Percentiles rank a stretch among this genome's conserved stretches.
Evolutionary conservation across 2,797 vertebrate species (phyloP).

Genomic region (Bovichtus diacanthus): DNA sequence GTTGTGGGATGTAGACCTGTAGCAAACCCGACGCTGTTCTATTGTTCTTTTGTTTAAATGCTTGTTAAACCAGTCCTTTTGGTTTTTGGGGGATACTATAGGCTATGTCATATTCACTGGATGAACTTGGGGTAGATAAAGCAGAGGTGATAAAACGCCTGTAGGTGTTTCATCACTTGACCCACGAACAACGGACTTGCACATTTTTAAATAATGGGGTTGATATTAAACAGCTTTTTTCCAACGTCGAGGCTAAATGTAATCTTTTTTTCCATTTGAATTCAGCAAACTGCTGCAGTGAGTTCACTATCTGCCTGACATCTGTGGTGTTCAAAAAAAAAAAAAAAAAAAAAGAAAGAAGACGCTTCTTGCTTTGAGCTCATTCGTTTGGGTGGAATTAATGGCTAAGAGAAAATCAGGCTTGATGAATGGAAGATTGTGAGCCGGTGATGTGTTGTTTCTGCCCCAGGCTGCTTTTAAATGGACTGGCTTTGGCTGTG

Average conservation of each 20-base stretch:
- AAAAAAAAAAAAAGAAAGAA: neutral
- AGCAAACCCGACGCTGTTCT: slow-evolving; percentile 75
- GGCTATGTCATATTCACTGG: slow-evolving; percentile 87
- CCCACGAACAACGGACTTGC: slow-evolving; percentile 95
- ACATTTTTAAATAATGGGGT: slow-evolving; percentile 96
- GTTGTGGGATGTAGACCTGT: slow-evolving; percentile 91
- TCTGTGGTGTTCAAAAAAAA: slow-evolving; percentile 33
- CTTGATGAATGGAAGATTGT: slow-evolving; percentile 73
- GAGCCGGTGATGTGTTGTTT: slow-evolving; percentile 69
- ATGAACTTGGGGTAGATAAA: slow-evolving; percentile 95
- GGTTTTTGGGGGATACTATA: slow-evolving; percentile 34
- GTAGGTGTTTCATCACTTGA: slow-evolving; percentile 93
- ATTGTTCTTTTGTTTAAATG: slow-evolving; percentile 66
- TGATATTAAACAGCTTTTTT: slow-evolving; percentile 87
- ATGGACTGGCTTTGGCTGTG: slow-evolving; percentile 60
- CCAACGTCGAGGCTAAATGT: slow-evolving; percentile 77
- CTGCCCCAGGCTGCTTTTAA: slow-evolving; percentile 71
- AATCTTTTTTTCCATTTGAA: slow-evolving; percentile 49
- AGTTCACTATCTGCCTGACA: slow-evolving; percentile 43
- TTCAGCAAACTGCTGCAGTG: slow-evolving; percentile 25
- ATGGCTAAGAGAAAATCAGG: slow-evolving; percentile 63
- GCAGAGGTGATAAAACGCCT: slow-evolving; percentile 93
- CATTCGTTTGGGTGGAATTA: slow-evolving; percentile 56
- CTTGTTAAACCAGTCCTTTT: slow-evolving; percentile 41
- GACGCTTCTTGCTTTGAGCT: slow-evolving; percentile 34